Conservation (phyloP, 2,888 invertebrate species). For the Tenthredo amoena region DNA sequence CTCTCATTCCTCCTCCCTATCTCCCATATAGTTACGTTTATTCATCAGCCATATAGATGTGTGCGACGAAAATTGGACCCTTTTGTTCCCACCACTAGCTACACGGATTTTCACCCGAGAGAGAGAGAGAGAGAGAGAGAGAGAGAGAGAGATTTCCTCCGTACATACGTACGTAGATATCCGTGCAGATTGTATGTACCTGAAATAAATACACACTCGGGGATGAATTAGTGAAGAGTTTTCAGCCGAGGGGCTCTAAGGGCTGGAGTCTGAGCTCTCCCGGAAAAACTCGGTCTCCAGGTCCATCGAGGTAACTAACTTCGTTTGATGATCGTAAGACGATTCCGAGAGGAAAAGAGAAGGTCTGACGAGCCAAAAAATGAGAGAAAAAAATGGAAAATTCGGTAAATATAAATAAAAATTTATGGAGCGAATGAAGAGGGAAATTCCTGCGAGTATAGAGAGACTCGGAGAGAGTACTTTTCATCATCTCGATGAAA, state of each 20-base stretch:
- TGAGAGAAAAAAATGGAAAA: neutral
- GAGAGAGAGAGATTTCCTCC: neutral
- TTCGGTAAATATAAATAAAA: no score
- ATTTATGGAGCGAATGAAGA: no score
- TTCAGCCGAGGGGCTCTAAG: neutral
- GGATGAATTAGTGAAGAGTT: neutral
- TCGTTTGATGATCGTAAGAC: neutral
- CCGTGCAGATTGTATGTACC: neutral
- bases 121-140: no score
- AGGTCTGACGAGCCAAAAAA: neutral
- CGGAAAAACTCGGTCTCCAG: neutral
- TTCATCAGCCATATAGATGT: no score
- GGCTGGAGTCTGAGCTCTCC: neutral
- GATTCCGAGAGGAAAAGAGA: neutral
- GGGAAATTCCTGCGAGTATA: no score
- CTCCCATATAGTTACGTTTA: no score
- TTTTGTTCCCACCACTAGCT: no score
- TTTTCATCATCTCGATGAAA: no score
- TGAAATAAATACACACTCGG: neutral
- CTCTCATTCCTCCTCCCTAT: no score
- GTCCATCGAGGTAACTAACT: neutral
- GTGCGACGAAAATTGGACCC: no score
- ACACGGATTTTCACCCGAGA: no score
- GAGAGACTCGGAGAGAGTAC: no score
- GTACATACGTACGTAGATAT: neutral